These are phyloP conservation scores for Tachycineta bicolor DNA, from an alignment of 2,113 vertebrate genomes.

Conservation along the genomic window DNA sequence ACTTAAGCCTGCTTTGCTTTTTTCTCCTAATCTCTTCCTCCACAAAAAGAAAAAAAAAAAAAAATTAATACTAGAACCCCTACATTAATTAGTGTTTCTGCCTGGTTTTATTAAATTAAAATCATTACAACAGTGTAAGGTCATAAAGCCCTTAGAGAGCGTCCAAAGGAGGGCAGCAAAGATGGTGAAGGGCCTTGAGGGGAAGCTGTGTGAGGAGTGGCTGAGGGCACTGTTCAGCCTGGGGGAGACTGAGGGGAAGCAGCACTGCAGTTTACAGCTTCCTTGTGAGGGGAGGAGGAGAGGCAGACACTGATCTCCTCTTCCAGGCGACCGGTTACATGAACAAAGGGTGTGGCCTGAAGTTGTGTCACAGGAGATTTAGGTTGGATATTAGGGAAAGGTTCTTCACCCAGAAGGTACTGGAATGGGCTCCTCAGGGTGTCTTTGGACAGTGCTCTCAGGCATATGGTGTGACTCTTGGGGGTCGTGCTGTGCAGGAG, in stretches of 20 bases:
- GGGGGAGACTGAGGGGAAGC: neutral
- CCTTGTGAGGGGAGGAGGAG: neutral
- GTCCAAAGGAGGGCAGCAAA: neutral
- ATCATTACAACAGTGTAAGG: neutral
- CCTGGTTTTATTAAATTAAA: too few relatives aligned
- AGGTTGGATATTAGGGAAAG: neutral
- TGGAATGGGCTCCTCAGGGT: neutral
- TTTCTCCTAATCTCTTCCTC: too few relatives aligned
- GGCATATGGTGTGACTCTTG: neutral
- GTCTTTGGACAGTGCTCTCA: neutral
- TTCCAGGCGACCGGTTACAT: neutral
- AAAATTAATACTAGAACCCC: too few relatives aligned
- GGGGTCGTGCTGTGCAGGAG: neutral
- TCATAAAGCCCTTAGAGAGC: neutral
- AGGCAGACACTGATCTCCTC: neutral
- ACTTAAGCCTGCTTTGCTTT: too few relatives aligned
- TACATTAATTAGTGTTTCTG: too few relatives aligned
- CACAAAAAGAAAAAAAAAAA: too few relatives aligned
- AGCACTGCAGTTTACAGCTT: neutral
- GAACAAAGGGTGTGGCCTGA: neutral
- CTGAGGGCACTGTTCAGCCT: neutral
- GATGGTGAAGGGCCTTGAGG: neutral
- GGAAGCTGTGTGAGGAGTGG: rapidly evolving
- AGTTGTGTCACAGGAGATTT: neutral
- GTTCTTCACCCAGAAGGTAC: neutral